These are phyloP conservation scores for Sphaerophoria rueppellii DNA, from an alignment of 2,888 invertebrate species.

Conservation along the genomic window DNA sequence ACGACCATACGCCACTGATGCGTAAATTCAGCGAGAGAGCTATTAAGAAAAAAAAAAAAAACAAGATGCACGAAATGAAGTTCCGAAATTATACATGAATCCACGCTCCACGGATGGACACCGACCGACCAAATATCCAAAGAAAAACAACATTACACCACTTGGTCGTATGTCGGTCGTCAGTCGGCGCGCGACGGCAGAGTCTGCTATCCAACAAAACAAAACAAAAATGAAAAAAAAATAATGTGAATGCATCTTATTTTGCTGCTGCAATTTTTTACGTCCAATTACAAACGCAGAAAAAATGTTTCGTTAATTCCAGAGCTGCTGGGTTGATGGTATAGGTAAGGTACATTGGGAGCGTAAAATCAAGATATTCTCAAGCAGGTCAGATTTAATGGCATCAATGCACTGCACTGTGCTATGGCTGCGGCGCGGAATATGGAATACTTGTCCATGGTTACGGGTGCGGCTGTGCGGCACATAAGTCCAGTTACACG, in stretches of 20 bases:
- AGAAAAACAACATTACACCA: conserved; percentile 44
- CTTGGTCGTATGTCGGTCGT: conserved; percentile 29
- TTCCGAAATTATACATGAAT: conserved; percentile 69
- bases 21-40: conserved; percentile 64
- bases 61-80: conserved; percentile 66
- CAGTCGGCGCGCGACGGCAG: conserved; percentile 25
- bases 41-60: conserved; percentile 42
- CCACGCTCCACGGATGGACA: conserved; percentile 51
- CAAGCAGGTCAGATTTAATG: conserved; percentile 73
- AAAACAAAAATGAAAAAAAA: conserved; percentile 40
- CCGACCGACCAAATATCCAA: conserved; percentile 25
- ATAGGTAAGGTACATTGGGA: conserved; percentile 36
- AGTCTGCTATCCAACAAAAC: conserved; percentile 5
- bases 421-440: not conserved
- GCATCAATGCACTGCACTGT: conserved; percentile 25
- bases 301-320: conserved; percentile 71
- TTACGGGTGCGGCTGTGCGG: conserved; percentile 64
- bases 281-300: conserved; percentile 73
- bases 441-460: conserved; percentile 29
- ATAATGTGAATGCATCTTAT: conserved; percentile 50
- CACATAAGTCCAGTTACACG: not conserved
- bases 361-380: conserved; percentile 69
- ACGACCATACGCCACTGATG: conserved; percentile 73
- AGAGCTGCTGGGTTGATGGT: conserved; percentile 7
- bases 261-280: conserved; percentile 61